Evolutionary conservation across 2,113 vertebrate species (phyloP).

Genomic region (Astur gentilis): DNA sequence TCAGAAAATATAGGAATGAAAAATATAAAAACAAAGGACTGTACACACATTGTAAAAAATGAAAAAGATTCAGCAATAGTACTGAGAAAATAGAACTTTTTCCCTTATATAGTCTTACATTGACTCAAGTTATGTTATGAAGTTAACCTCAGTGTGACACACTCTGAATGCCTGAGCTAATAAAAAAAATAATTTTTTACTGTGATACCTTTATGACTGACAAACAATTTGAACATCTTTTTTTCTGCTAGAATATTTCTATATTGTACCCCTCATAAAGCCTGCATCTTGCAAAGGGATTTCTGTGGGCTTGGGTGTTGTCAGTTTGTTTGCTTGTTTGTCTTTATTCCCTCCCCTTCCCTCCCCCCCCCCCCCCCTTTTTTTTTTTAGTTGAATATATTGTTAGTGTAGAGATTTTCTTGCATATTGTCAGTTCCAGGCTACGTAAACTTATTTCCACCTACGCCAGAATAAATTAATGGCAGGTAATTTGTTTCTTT

Average conservation of each 20-base stretch:
- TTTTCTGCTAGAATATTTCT: not conserved
- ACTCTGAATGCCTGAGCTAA: not conserved
- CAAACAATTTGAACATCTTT: not conserved
- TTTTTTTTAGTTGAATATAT: not conserved
- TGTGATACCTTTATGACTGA: not conserved
- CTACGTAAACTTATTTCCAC: not conserved
- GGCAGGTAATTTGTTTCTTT: not conserved
- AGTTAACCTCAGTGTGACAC: not conserved
- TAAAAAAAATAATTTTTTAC: not conserved
- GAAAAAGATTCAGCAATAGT: not conserved
- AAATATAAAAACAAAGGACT: not conserved
- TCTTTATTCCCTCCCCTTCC: too few species aligned
- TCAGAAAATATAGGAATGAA: not conserved
- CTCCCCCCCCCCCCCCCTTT: too few species aligned
- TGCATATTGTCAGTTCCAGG: not conserved
- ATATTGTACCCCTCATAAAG: not conserved
- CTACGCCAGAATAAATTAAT: not conserved
- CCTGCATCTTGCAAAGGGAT: not conserved
- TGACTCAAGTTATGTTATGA: not conserved
- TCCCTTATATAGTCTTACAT: not conserved
- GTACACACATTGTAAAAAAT: not conserved
- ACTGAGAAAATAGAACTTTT: not conserved
- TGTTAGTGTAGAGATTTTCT: not conserved
- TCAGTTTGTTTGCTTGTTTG: not conserved
- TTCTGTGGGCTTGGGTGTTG: not conserved